Conservation (phyloP, 1,140 invertebrate genomes). For the Drosophila kikkawai region DNA sequence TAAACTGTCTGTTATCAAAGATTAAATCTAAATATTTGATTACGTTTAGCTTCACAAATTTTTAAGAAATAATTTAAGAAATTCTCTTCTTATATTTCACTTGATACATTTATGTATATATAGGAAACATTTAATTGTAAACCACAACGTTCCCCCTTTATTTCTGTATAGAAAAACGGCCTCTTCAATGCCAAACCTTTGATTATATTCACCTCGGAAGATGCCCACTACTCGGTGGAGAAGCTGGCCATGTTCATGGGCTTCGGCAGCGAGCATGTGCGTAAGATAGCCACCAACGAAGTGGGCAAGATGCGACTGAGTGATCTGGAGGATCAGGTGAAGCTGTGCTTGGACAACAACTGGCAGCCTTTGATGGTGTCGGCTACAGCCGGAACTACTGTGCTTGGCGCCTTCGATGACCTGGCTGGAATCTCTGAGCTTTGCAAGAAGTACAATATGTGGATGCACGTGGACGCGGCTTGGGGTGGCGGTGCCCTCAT, state of each 20-base stretch:
- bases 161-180: conserved; percentile 87
- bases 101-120: too few relatives aligned
- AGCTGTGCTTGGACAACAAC: conserved; percentile 88
- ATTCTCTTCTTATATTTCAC: too few relatives aligned
- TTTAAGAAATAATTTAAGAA: too few relatives aligned
- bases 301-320: conserved; percentile 91
- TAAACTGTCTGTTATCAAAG: too few relatives aligned
- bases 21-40: too few relatives aligned
- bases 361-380: conserved; percentile 94
- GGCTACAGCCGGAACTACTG: conserved; percentile 94
- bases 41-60: too few relatives aligned
- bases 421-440: conserved; percentile 91
- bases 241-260: conserved; percentile 93
- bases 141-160: too few relatives aligned
- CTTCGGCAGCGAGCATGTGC: conserved; percentile 92
- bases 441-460: conserved; percentile 93
- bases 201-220: conserved; percentile 93
- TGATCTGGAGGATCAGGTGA: conserved; percentile 90
- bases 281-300: conserved; percentile 89
- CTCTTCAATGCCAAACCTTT: conserved; percentile 89
- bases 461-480: conserved; percentile 98
- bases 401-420: conserved; percentile 95
- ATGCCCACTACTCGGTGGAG: conserved; percentile 98
- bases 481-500: conserved; percentile 96
- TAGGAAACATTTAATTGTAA: too few relatives aligned